phyloP scores from a whole-genome alignment of 2,888 invertebrate genomes.

The Gymnocheta viridis region DNA sequence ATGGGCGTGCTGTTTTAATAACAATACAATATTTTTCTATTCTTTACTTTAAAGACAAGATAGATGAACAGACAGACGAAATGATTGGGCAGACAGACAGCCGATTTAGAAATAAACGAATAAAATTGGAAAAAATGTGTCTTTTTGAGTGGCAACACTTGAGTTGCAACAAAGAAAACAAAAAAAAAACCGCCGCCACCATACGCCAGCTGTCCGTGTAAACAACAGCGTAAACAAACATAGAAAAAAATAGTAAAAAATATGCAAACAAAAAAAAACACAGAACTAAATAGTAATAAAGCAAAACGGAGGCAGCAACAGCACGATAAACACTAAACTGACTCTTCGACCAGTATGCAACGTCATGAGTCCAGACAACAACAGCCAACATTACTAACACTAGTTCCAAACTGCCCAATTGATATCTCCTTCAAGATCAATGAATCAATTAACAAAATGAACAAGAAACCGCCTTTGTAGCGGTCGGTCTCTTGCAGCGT shows the following conservation, averaged over 20 bases:
- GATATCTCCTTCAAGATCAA: conserved; percentile 73
- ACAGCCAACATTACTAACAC: neutral
- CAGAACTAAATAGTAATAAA: conserved; percentile 43
- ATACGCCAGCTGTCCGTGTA: conserved; percentile 70
- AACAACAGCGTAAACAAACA: conserved; percentile 69
- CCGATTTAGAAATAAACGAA: conserved; percentile 21
- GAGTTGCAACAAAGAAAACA: conserved; percentile 49
- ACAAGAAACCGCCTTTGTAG: conserved; percentile 71
- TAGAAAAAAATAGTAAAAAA: conserved; percentile 17
- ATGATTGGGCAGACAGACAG: no score
- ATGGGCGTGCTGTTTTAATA: conserved; percentile 63
- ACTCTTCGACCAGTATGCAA: conserved; percentile 9
- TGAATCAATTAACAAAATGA: conserved; percentile 73
- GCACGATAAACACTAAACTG: conserved; percentile 17
- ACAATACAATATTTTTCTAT: conserved; percentile 59
- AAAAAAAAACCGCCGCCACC: conserved; percentile 62
- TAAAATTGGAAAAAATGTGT: conserved; percentile 42
- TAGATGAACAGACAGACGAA: neutral
- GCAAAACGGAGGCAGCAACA: conserved; percentile 33
- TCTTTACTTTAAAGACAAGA: conserved; percentile 38
- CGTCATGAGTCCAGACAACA: neutral
- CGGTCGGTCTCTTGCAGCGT: conserved; percentile 40
- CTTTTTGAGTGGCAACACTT: conserved; percentile 65
- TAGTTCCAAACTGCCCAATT: conserved; percentile 61
- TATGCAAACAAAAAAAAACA: neutral